Evolutionary conservation across 2,888 invertebrate genomes (phyloP).

Genomic region (Thymelicus acteon): DNA sequence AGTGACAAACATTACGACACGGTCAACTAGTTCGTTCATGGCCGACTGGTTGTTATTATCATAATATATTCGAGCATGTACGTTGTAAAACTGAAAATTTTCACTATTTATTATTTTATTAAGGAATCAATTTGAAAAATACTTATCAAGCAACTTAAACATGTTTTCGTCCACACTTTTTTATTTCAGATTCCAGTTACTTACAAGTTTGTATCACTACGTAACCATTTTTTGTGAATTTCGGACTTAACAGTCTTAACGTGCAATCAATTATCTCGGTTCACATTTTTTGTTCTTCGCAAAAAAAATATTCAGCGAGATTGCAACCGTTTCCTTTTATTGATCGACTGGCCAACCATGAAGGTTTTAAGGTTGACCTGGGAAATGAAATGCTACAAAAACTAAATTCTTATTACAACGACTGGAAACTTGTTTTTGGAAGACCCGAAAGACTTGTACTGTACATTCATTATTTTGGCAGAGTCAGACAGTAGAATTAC

Average conservation of each 20-base stretch:
- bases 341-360: conserved; percentile 19
- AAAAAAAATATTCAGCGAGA: conserved; percentile 5
- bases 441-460: neutral
- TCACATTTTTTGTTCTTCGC: conserved; percentile 29
- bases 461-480: neutral
- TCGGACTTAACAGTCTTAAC: conserved; percentile 3
- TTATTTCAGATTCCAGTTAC: neutral
- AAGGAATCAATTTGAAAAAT: too few species aligned
- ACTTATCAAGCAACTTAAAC: too few species aligned
- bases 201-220: neutral
- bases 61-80: conserved; percentile 40
- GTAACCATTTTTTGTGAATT: conserved; percentile 5
- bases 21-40: conserved; percentile 53
- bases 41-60: conserved; percentile 51
- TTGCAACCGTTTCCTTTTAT: conserved; percentile 22
- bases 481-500: neutral
- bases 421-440: conserved; percentile 10
- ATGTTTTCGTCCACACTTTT: too few species aligned
- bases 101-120: neutral
- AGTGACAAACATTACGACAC: conserved; percentile 27
- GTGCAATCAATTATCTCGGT: conserved; percentile 22
- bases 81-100: neutral
- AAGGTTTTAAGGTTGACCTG: conserved; percentile 19
- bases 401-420: conserved; percentile 11
- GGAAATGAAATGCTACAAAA: conserved; percentile 18